Base-by-base conservation (phyloP, 2,113 vertebrate species). In the Labeo catla region DNA sequence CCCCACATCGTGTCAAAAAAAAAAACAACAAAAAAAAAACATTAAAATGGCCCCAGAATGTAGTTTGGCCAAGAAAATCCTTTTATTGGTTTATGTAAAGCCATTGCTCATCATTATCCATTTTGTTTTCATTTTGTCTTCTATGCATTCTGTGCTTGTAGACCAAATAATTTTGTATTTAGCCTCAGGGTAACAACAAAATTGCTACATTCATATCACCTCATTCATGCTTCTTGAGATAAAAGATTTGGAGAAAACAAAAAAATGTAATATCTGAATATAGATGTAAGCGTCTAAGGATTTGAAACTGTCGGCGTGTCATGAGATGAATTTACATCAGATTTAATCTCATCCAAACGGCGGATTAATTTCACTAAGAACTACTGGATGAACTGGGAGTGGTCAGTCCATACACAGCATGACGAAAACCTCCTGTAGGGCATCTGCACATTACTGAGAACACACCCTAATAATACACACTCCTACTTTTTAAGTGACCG, bases 371-470 rank as follows among this genome's bases (percentile, higher is more conserved):
- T 49, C 23, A 45, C 34, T 23, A 36, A 43, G 19, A 45, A 23
- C 77, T 80, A 8, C 39, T 81, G 59, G 59, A 65, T 65, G 36
- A 61, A 15, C 39, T 59, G 19, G 54, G 78, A 81, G 78, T 23
- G 59, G 12, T 28, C 12, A 65, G 1, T 74, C 36, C 39, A 57
- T 6, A 39, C 7, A 21, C 54, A 47, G 45, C 19, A n/a, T n/a
- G 10, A 61, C 68, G 59, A 50, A 21, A 12, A 1, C 13, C 45
- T 49, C 47, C 47, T 11, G 43, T n/a, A 74, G 39, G 21, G 73
- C 45, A 76, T 12, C 19, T 4, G 4, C 16, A 57, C 68, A 54
- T 36, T 13, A 77, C 13, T 4, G 19, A 36, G 15, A 21, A 8
- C 54, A 8, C 54, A n/a, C 77, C 77, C 34, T 79, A 23, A 43